Percentiles rank a stretch among this genome's conserved stretches.
These are phyloP conservation scores for Odontophorus gujanensis DNA, from an alignment of 2,113 vertebrate genomes.

Conservation along the genomic window DNA sequence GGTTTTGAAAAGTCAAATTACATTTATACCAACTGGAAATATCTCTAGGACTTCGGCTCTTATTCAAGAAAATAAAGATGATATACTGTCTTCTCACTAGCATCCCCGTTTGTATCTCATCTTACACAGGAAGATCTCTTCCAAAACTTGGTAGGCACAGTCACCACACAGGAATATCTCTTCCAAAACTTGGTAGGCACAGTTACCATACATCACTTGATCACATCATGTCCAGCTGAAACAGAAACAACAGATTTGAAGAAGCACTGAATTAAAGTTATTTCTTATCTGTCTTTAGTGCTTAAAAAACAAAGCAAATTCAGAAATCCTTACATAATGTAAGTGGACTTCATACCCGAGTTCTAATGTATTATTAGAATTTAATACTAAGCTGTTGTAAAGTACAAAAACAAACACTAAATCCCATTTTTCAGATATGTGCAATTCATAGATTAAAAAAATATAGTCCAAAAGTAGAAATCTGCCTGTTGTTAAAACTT, in stretches of 20 bases:
- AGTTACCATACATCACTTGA: neutral
- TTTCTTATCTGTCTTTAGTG: neutral
- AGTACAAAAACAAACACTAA: neutral
- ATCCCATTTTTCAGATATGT: neutral
- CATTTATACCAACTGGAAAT: neutral
- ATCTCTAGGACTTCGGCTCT: neutral
- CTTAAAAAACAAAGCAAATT: neutral
- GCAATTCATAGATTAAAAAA: neutral
- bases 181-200: neutral
- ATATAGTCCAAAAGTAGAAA: neutral
- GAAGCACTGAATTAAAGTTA: neutral
- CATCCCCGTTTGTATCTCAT: neutral
- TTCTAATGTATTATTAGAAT: neutral
- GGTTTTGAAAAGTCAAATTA: neutral
- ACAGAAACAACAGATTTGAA: slow-evolving; percentile 59
- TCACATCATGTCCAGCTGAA: slow-evolving; percentile 96
- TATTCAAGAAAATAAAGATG: neutral
- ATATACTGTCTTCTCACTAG: neutral
- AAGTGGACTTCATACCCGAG: neutral
- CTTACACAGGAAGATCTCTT: neutral
- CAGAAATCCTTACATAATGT: neutral
- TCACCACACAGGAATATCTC: neutral
- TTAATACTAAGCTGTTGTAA: neutral
- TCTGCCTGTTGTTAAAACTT: neutral
- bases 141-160: neutral